Evolutionary conservation across 2,888 invertebrate genomes (phyloP), one percentile per base, ranked within the genome.

Genomic region (Cheilosia vulpina): DNA sequence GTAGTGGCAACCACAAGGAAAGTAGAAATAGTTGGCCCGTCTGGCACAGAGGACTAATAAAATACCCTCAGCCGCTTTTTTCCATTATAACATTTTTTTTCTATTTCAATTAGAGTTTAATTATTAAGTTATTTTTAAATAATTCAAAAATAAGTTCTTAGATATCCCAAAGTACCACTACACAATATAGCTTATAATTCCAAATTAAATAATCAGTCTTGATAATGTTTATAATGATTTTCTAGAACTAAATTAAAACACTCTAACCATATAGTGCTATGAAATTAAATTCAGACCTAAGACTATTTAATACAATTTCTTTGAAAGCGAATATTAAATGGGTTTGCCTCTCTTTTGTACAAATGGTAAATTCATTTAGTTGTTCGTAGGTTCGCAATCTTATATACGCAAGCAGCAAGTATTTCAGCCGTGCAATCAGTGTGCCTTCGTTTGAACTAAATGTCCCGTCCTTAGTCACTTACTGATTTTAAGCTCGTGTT

Each of bases 141-240:
- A 13, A 71, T 38, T 52, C 5, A 13, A 27, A 24, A 52, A 11
- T 15, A 43, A 52, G 7, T 43, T 69, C 63, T 83, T 69, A 79
- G 69, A 75, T 71, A 65, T 69, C 57, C 63, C 21, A 27, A 63
- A 78, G 65, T 31, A 75, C 53, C 34, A 65, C 63, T 58, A 83
- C 68, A 24, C 38, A 77, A 73, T 79, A 84, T 79, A 84, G 79
- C 83, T 84, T 84, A 80, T 50, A 72, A 81, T 81, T 81, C 72
- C 76, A 81, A 85, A 85, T 72, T 85, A 85, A 85, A 85, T 85
- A 85, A 85, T 85, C 85, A 85, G 85, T 85, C 85, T 85, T 85
- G 76, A 85, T 85, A 85, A 85, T 81, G 72, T 85, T 65, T 58
- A 57, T 38, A 65, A 60, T 80, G 50, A 79, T 76, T 75, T 52